Percentiles rank a stretch among this genome's conserved stretches.
These are phyloP conservation scores for Pomacea maculata DNA, from an alignment of 1,140 invertebrate genomes.

Conservation along the genomic window DNA sequence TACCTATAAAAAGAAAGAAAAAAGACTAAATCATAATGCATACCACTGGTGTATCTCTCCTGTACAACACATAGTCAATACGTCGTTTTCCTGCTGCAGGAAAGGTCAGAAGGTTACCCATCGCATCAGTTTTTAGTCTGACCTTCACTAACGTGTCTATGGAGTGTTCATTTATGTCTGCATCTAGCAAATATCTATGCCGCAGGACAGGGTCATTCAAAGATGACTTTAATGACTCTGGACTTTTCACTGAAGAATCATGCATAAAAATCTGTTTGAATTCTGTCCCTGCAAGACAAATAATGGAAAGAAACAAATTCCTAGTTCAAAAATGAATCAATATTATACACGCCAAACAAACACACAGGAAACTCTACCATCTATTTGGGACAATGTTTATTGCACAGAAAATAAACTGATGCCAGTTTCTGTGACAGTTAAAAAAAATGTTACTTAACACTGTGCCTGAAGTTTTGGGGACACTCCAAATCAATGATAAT, in stretches of 20 bases:
- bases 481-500: no score
- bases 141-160: slow-evolving; percentile 32
- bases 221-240: slow-evolving; percentile 32
- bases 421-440: no score
- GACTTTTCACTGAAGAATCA: slow-evolving; percentile 31
- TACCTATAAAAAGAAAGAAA: neutral
- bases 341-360: no score
- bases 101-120: slow-evolving; percentile 34
- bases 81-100: slow-evolving; percentile 39
- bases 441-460: no score
- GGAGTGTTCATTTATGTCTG: slow-evolving; percentile 32
- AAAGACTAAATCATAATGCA: neutral
- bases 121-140: slow-evolving; percentile 24
- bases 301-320: neutral
- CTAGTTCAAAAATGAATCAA: neutral
- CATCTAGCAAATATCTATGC: slow-evolving; percentile 40
- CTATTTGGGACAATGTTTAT: no score
- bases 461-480: no score
- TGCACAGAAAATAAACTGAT: no score
- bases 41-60: slow-evolving; percentile 34
- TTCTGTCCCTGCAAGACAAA: slow-evolving; percentile 36
- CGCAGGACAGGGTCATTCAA: slow-evolving; percentile 35
- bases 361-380: no score
- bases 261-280: slow-evolving; percentile 29
- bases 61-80: slow-evolving; percentile 40